Evolutionary conservation across 2,797 vertebrate genomes (phyloP).

Genomic region (Malurus splendens): DNA sequence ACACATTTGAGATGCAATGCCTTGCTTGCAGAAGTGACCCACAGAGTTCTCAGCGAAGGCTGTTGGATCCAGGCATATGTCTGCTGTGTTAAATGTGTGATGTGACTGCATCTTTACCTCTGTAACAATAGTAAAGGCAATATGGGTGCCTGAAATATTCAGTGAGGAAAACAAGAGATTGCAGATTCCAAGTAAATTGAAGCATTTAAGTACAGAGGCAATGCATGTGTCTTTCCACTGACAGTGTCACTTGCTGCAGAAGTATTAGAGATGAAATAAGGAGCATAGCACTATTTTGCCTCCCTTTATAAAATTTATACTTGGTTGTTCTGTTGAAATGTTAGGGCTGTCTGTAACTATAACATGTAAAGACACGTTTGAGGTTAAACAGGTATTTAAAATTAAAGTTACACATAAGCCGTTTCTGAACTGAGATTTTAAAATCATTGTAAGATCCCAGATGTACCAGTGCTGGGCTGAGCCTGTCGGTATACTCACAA

Average conservation of each 20-base stretch:
- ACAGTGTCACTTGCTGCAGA: not conserved
- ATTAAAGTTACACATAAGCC: not conserved
- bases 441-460: not conserved
- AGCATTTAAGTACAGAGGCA: not conserved
- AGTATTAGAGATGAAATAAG: not conserved
- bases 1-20: not conserved
- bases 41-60: not conserved
- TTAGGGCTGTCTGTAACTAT: not conserved
- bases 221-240: not conserved
- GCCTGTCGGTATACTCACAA: not conserved
- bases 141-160: not conserved
- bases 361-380: not conserved
- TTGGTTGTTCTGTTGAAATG: not conserved
- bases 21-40: constrained; percentile 12
- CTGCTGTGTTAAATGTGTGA: not conserved
- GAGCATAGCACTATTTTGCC: not conserved
- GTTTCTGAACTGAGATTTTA: not conserved
- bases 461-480: not conserved
- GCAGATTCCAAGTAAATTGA: not conserved
- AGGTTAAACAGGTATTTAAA: not conserved
- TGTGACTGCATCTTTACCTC: not conserved
- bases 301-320: not conserved
- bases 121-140: not conserved
- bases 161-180: not conserved
- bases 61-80: not conserved